Conservation (phyloP, 1,140 invertebrate species). For the Pomacea maculata region DNA sequence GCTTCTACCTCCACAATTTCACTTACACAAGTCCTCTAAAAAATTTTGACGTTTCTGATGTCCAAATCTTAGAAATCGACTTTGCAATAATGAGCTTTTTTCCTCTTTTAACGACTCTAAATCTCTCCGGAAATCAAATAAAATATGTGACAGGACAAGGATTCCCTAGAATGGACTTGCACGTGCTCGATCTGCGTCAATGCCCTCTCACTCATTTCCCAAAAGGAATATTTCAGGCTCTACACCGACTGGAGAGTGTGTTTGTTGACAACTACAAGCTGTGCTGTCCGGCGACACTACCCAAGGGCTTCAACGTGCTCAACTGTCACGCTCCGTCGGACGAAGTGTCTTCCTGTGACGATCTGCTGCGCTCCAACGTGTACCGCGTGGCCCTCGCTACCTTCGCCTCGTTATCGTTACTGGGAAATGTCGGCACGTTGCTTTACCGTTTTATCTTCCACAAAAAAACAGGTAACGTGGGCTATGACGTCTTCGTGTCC, state of each 20-base stretch:
- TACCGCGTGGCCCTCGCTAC: too few relatives aligned
- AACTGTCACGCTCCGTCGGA: neutral
- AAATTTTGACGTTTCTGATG: neutral
- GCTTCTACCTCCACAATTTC: constrained; percentile 18
- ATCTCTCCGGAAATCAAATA: neutral
- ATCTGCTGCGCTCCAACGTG: too few relatives aligned
- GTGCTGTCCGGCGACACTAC: constrained; percentile 30
- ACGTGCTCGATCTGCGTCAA: constrained; percentile 5
- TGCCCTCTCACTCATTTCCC: neutral
- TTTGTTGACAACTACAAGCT: constrained; percentile 20
- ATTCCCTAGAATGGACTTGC: neutral
- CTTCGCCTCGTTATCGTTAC: too few relatives aligned
- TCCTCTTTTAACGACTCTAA: neutral
- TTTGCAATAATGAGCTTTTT: neutral
- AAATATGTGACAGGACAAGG: neutral
- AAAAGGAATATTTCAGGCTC: neutral
- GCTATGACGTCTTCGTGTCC: too few relatives aligned
- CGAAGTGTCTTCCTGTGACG: too few relatives aligned
- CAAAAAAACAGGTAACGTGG: too few relatives aligned
- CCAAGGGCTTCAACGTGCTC: constrained; percentile 1
- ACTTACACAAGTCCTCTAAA: neutral
- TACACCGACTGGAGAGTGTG: neutral
- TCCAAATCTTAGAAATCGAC: neutral
- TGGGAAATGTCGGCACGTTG: too few relatives aligned
- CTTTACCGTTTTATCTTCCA: too few relatives aligned